A percentile compares a stretch with the other conserved stretches of the same genome.
phyloP scores from a whole-genome alignment of 2,113 vertebrate genomes.

The Hemicordylus capensis region DNA sequence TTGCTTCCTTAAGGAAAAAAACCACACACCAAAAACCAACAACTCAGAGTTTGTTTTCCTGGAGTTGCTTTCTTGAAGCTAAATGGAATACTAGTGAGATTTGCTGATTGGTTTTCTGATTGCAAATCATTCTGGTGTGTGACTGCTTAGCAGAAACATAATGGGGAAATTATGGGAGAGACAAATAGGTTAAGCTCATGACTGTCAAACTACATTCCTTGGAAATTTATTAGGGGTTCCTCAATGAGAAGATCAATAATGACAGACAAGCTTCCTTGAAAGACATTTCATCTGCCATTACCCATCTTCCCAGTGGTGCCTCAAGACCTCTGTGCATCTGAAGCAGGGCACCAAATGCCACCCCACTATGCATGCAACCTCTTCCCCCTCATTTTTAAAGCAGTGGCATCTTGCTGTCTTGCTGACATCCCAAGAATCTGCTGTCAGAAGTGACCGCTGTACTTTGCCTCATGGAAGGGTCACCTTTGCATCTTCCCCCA shows the following conservation, averaged over 20 bases:
- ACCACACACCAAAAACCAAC: neutral
- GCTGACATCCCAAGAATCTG: no score
- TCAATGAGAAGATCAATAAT: neutral
- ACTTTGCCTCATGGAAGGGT: no score
- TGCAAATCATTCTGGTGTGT: neutral
- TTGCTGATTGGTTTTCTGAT: slow-evolving; percentile 4
- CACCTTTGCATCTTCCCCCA: no score
- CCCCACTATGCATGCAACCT: no score
- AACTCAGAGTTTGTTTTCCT: slow-evolving; percentile 11
- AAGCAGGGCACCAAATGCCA: no score
- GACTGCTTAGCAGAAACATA: slow-evolving; percentile 7
- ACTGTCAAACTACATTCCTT: neutral
- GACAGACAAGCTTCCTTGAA: neutral
- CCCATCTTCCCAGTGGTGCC: no score
- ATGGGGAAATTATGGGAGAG: neutral
- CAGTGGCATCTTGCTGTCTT: no score
- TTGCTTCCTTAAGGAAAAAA: neutral
- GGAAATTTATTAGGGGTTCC: neutral
- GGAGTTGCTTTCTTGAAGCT: neutral
- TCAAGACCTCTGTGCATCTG: no score
- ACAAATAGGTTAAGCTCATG: neutral
- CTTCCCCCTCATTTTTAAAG: no score
- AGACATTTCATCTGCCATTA: neutral
- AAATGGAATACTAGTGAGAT: neutral
- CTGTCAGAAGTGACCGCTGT: no score